Evolutionary conservation across 2,113 vertebrate genomes (phyloP).

Genomic region (Centropus unirufus): DNA sequence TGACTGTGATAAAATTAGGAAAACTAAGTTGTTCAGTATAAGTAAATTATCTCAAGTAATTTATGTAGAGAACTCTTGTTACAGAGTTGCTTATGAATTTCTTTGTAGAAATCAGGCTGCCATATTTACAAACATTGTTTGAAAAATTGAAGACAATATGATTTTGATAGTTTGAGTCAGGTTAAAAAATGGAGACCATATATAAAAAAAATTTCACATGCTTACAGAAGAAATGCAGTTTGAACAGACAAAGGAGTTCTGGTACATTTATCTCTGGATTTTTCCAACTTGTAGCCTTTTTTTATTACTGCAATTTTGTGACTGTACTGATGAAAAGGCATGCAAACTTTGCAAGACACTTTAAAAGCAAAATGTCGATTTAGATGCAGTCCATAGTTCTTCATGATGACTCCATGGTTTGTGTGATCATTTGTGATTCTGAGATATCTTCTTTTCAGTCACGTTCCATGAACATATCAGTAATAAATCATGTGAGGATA

Average conservation of each 20-base stretch:
- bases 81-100: fast-evolving
- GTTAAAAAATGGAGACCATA: background rate
- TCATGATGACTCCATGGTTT: background rate
- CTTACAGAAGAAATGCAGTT: background rate
- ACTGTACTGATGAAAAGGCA: background rate
- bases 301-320: background rate
- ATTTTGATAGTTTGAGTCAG: background rate
- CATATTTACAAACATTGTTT: background rate
- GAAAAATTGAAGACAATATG: background rate
- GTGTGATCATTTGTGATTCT: background rate
- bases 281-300: background rate
- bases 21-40: background rate
- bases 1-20: background rate
- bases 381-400: background rate
- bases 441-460: background rate
- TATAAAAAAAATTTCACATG: background rate
- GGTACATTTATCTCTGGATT: background rate
- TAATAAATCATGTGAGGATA: background rate
- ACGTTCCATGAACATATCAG: background rate
- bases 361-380: background rate
- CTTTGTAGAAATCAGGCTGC: background rate
- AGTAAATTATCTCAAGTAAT: background rate
- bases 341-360: background rate
- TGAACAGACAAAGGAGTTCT: background rate
- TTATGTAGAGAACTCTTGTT: background rate